Percentiles rank a stretch among this genome's conserved stretches.
phyloP scores from a whole-genome alignment of 2,888 invertebrate genomes.

The Drosophila neotestacea region DNA sequence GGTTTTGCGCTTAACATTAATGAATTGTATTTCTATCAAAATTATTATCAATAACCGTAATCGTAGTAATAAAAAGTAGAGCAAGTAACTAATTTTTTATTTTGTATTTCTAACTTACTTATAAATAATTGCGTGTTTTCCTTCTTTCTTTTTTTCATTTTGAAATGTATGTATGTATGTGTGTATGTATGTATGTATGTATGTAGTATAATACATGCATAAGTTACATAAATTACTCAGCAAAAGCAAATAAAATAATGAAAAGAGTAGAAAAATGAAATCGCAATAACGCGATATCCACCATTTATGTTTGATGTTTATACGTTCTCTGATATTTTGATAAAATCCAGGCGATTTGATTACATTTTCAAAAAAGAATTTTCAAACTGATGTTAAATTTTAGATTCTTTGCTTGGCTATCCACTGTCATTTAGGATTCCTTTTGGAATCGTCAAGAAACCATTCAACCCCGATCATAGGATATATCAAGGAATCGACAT shows the following conservation, averaged over 20 bases:
- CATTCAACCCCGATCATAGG: neutral
- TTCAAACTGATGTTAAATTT: neutral
- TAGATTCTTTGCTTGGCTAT: neutral
- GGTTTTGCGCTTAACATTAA: slow-evolving; percentile 46
- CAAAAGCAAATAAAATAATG: neutral
- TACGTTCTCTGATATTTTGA: neutral
- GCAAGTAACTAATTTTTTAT: slow-evolving; percentile 54
- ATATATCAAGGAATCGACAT: too few species aligned
- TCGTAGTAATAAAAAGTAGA: slow-evolving; percentile 35
- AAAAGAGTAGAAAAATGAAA: neutral
- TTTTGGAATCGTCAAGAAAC: neutral
- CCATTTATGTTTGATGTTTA: neutral
- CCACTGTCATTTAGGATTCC: neutral
- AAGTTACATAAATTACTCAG: neutral
- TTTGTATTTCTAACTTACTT: slow-evolving; percentile 5
- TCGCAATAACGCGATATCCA: neutral
- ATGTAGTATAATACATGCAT: neutral
- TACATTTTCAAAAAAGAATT: neutral
- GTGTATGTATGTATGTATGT: neutral
- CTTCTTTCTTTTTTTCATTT: neutral
- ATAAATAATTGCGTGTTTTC: slow-evolving; percentile 1
- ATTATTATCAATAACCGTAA: slow-evolving; percentile 49
- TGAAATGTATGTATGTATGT: neutral
- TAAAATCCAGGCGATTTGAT: neutral
- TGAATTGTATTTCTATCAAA: slow-evolving; percentile 42